Evolutionary conservation across 2,888 invertebrate species (phyloP), one percentile per base, ranked within the genome.

Genomic region (Tubiluchus corallicola): DNA sequence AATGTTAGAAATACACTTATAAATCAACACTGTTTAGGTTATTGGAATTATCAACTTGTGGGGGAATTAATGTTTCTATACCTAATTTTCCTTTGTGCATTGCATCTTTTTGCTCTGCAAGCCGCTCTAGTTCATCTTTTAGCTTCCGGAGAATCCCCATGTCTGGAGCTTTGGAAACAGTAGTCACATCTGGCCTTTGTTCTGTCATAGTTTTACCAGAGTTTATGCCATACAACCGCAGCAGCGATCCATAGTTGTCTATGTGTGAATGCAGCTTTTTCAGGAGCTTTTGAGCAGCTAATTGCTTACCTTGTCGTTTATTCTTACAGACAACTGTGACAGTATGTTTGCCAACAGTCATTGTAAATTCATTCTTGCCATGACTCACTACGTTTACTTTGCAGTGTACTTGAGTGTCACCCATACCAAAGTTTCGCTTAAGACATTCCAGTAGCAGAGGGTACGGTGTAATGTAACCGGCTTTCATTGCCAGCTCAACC

Each of bases 201-300:
- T 88, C 87, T 59, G 85, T 84, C 58, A 84, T 80, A 48, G 80
- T 82, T 63, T 85, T 85, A 16, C 84, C 80, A 3, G 85, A 85
- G 37, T 81, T 76, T 55, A 82, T 85, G 43, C 88, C 92, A 64
- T 96, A 96, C 21, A 96, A 71, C 1, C 92, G 75, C 5, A 96
- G 68, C 39, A 96, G 71, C 0, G 92, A 87, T 44, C 94, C 94
- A 88, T 94, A 94, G 2, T 81, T 85, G 19, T 74, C 76, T 43
- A 96, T 82, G 61, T 92, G 85, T 0, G 96, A 94, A 69, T 96
- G 96, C 20, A 98, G 70, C 43, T 78, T 75, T 76, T 84, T 82
- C 40, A 96, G 67, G 53, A 96, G 87, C 4, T 82, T 77, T 66
- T 98, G 96, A 3, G 94, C 83, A 16, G 96, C 96, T 53, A 82